Evolutionary conservation across 2,888 invertebrate species (phyloP).

Genomic region (Augiades crinisus): DNA sequence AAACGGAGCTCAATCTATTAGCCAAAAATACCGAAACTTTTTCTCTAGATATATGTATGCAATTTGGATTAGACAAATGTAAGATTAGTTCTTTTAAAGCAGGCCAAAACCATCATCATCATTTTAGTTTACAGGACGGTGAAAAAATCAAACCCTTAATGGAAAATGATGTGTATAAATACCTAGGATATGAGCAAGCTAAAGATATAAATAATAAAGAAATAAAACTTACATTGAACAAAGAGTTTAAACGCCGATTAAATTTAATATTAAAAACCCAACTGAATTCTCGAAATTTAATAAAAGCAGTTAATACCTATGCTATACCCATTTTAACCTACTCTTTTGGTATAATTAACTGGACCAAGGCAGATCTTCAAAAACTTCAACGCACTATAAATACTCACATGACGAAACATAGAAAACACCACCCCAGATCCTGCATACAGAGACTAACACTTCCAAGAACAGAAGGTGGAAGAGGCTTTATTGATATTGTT

Average conservation of each 20-base stretch:
- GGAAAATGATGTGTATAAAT: constrained; percentile 17
- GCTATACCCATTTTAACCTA: constrained; percentile 14
- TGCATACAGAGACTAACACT: not conserved
- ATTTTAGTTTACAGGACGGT: constrained; percentile 7
- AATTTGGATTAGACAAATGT: constrained; percentile 30
- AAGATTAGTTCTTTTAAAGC: constrained; percentile 18
- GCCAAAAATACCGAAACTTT: constrained; percentile 11
- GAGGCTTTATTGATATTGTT: constrained; percentile 22
- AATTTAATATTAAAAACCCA: constrained; percentile 3
- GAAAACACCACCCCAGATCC: constrained; percentile 22
- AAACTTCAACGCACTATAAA: constrained; percentile 4
- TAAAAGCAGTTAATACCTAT: constrained; percentile 24
- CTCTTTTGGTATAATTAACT: constrained; percentile 15
- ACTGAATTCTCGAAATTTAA: constrained; percentile 4
- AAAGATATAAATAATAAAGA: constrained; percentile 3
- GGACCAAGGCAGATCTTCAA: constrained; percentile 8
- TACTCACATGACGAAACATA: constrained; percentile 1
- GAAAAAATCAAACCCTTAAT: constrained; percentile 19
- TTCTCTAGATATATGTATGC: constrained; percentile 25
- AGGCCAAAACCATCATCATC: constrained; percentile 12
- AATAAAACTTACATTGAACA: constrained; percentile 16
- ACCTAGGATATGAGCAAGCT: constrained; percentile 16
- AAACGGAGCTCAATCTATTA: not conserved
- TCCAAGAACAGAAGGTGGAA: constrained; percentile 12
- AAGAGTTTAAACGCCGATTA: constrained; percentile 9